Evolutionary conservation across 2,797 vertebrate genomes (phyloP).

Genomic region (Zenarchopterus dispar): DNA sequence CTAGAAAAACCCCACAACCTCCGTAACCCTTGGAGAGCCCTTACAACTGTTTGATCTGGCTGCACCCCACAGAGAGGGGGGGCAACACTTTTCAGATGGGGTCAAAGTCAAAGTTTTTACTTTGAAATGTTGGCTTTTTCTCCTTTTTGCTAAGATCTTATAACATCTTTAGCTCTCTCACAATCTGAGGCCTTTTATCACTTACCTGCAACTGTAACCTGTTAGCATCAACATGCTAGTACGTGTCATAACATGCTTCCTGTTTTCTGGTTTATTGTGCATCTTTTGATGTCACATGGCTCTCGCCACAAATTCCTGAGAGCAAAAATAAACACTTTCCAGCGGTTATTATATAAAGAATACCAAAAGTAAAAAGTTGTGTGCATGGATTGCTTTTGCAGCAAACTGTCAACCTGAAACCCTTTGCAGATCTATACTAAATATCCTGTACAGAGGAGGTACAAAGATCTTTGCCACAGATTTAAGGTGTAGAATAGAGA

Average conservation of each 20-base stretch:
- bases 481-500: not conserved
- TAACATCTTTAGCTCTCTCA: constrained; percentile 1
- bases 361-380: not conserved
- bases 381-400: not conserved
- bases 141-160: no score
- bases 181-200: not conserved
- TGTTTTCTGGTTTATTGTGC: not conserved
- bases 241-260: constrained; percentile 6
- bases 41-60: no score
- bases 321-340: not conserved
- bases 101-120: no score
- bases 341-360: not conserved
- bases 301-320: no score
- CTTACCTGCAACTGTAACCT: not conserved
- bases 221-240: not conserved
- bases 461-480: no score
- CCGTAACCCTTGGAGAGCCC: no score
- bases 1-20: no score
- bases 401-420: not conserved
- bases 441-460: no score
- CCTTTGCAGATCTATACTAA: not conserved
- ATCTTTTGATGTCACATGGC: no score
- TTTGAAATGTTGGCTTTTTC: no score
- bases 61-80: no score
- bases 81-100: no score